Conservation (phyloP, 2,797 vertebrate species). For the Ceyx erithaca region DNA sequence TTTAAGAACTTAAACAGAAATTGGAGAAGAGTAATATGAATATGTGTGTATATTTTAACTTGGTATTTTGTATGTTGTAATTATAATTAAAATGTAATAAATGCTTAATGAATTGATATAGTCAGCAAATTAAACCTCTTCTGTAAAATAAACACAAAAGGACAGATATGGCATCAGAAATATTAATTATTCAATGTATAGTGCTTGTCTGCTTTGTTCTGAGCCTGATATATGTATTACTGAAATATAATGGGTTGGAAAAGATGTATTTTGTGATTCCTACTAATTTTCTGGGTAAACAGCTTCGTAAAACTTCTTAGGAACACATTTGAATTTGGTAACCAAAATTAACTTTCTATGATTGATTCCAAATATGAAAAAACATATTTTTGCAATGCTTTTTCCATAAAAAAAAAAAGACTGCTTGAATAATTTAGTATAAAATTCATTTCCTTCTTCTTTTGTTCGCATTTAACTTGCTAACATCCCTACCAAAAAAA, state of each 20-base stretch:
- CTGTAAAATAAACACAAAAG: background rate
- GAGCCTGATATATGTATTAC: background rate
- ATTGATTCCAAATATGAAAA: background rate
- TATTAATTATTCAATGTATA: background rate
- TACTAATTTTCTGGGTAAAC: background rate
- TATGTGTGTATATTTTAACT: background rate
- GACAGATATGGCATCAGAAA: background rate
- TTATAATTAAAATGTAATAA: background rate
- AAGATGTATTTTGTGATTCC: background rate
- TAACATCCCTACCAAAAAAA: background rate
- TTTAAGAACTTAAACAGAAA: background rate
- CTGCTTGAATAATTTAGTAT: background rate
- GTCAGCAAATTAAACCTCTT: background rate
- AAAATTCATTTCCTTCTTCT: background rate
- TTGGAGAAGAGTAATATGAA: background rate
- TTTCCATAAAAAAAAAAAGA: background rate
- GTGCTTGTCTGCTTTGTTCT: background rate
- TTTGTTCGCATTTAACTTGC: background rate
- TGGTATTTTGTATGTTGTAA: background rate
- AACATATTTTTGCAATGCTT: rapidly evolving
- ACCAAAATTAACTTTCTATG: background rate
- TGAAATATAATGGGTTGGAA: background rate
- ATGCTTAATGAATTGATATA: background rate
- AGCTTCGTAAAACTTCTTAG: background rate
- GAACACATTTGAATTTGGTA: background rate